Conservation (phyloP, 2,797 vertebrate species). For the Thripadectes ignobilis region DNA sequence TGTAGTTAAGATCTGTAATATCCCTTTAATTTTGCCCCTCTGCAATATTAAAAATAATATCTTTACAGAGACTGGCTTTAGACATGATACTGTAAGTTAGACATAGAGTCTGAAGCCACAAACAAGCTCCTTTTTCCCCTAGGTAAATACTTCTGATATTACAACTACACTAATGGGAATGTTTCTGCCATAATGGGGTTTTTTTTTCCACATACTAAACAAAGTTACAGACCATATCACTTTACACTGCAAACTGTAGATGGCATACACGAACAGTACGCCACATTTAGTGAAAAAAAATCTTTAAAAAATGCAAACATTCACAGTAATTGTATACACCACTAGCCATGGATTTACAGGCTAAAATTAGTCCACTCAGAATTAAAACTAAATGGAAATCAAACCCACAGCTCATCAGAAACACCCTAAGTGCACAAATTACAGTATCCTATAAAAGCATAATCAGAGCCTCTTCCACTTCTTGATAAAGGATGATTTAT, state of each 20-base stretch:
- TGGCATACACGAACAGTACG: background rate
- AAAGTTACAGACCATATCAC: background rate
- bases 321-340: background rate
- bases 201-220: background rate
- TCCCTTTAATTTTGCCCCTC: background rate
- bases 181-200: background rate
- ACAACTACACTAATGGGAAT: background rate
- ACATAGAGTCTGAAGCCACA: background rate
- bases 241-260: background rate
- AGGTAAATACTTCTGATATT: background rate
- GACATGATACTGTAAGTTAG: background rate
- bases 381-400: background rate
- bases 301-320: background rate
- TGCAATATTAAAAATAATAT: background rate
- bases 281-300: background rate
- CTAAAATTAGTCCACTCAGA: background rate
- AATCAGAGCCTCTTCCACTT: constrained; percentile 20
- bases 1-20: background rate
- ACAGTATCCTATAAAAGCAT: background rate
- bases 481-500: background rate
- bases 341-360: background rate
- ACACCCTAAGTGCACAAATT: background rate
- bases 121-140: background rate
- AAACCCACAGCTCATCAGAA: constrained; percentile 27
- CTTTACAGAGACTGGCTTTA: background rate